These are phyloP conservation scores for Schizopygopsis pylzovi DNA, from an alignment of 2,797 vertebrate genomes.

Conservation along the genomic window DNA sequence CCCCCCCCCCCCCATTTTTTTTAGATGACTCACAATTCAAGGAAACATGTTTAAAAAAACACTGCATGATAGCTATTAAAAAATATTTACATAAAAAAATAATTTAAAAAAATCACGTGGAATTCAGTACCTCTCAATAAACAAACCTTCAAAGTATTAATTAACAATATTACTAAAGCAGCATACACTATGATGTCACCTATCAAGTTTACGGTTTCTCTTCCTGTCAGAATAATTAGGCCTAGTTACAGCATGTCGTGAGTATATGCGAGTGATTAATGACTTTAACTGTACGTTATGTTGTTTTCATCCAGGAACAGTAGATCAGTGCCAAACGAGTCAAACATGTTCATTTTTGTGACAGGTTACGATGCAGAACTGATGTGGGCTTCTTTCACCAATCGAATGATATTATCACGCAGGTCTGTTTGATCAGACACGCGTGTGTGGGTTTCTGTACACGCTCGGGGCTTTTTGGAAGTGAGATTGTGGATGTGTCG, in stretches of 20 bases:
- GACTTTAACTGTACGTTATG: not conserved
- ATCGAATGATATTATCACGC: not conserved
- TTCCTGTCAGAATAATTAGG: not conserved
- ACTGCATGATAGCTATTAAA: not conserved
- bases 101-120: not conserved
- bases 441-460: conserved; percentile 9
- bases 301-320: not conserved
- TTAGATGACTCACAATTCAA: not conserved
- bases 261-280: not conserved
- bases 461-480: conserved; percentile 14
- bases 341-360: not conserved
- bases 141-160: not conserved
- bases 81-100: not conserved
- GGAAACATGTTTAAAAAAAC: not conserved
- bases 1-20: not conserved
- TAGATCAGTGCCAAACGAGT: not conserved
- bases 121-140: not conserved
- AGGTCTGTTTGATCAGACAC: not conserved
- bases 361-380: not conserved
- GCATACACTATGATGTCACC: not conserved
- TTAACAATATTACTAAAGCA: not conserved
- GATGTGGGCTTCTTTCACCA: not conserved
- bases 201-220: not conserved
- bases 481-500: conserved; percentile 1
- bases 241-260: not conserved